Evolutionary conservation across 2,888 invertebrate species (phyloP).

Genomic region (Melanotus villosus): DNA sequence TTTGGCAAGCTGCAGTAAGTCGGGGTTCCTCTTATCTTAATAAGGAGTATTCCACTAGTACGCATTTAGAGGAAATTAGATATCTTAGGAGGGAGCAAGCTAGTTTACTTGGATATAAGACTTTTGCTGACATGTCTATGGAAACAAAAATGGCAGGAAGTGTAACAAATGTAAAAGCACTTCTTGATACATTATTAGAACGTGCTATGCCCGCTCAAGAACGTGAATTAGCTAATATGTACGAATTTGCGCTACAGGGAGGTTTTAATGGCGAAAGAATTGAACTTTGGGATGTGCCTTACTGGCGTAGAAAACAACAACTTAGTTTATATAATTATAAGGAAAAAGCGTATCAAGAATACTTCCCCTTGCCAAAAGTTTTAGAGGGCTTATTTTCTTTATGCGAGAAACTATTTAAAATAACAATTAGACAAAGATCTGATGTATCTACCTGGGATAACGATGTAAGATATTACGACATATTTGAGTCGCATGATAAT

Average conservation of each 20-base stretch:
- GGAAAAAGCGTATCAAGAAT: constrained; percentile 81
- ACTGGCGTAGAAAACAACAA: constrained; percentile 87
- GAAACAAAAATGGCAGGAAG: constrained; percentile 93
- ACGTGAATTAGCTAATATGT: constrained; percentile 79
- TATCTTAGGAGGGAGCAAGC: constrained; percentile 79
- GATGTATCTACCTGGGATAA: constrained; percentile 86
- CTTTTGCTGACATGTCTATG: constrained; percentile 90
- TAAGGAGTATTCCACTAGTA: constrained; percentile 78
- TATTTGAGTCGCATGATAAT: constrained; percentile 78
- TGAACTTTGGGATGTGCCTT: constrained; percentile 89
- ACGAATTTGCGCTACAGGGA: constrained; percentile 80
- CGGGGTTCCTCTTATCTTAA: constrained; percentile 79
- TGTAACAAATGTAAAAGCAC: constrained; percentile 80
- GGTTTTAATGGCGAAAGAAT: constrained; percentile 78
- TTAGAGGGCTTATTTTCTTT: constrained; percentile 84
- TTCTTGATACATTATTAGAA: constrained; percentile 77
- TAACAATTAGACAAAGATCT: constrained; percentile 78
- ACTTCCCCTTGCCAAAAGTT: constrained; percentile 87
- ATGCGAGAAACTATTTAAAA: constrained; percentile 83
- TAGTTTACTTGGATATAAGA: constrained; percentile 82
- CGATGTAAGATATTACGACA: constrained; percentile 86
- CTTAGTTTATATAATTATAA: constrained; percentile 77
- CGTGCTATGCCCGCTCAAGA: constrained; percentile 83
- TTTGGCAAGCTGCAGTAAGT: constrained; percentile 85
- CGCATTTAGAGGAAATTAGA: constrained; percentile 85